Conservation (phyloP, 2,797 vertebrate species). For the Platyrinchus mystaceus region DNA sequence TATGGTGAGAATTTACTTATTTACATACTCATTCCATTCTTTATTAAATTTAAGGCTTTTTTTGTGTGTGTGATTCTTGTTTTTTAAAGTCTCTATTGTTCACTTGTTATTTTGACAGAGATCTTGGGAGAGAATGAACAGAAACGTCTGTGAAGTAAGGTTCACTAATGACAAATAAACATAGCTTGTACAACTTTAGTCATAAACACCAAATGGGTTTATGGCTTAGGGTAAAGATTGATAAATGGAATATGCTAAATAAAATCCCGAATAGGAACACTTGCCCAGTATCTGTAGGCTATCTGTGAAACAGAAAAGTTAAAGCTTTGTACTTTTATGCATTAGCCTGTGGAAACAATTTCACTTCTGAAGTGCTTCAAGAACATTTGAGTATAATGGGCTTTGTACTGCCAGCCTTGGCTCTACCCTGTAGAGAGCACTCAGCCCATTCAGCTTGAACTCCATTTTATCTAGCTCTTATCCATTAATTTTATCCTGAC, state of each 20-base stretch:
- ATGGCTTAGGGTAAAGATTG: conserved; percentile 83
- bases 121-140: background rate
- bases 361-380: conserved; percentile 80
- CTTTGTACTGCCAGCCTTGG: conserved; percentile 81
- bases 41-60: background rate
- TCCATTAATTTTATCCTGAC: conserved; percentile 88
- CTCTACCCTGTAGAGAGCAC: conserved; percentile 81
- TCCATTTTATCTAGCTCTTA: conserved; percentile 88
- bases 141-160: conserved; percentile 12
- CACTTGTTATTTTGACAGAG: background rate
- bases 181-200: conserved; percentile 39
- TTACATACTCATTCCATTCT: background rate
- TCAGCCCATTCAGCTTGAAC: conserved; percentile 84
- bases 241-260: conserved; percentile 83
- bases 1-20: background rate
- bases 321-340: conserved; percentile 72
- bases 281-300: conserved; percentile 69
- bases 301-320: conserved; percentile 70
- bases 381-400: conserved; percentile 83
- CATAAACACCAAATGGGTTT: conserved; percentile 76
- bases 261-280: conserved; percentile 65
- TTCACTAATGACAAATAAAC: conserved; percentile 64
- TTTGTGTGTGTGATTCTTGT: background rate
- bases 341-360: conserved; percentile 82
- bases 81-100: background rate